A percentile compares a stretch with the other conserved stretches of the same genome.
These are phyloP conservation scores for Echeneis naucrates DNA, from an alignment of 2,797 vertebrate genomes.

Conservation along the genomic window DNA sequence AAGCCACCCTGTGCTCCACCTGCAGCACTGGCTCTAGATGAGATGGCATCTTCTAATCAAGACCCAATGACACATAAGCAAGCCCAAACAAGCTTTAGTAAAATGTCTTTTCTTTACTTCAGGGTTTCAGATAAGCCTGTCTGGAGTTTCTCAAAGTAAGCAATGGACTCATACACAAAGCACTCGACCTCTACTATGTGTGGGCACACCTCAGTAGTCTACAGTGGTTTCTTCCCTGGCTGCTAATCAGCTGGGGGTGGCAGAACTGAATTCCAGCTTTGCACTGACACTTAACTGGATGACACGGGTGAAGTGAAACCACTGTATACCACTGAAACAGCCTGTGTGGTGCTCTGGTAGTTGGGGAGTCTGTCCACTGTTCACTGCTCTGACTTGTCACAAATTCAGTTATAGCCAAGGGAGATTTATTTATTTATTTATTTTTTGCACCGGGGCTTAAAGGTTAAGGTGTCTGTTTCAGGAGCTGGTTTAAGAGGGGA, in stretches of 20 bases:
- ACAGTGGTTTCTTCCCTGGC: conserved; percentile 55
- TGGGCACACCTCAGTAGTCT: conserved; percentile 66
- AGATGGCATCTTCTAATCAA: conserved; percentile 12
- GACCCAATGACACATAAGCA: conserved; percentile 20
- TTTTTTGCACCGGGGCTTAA: conserved; percentile 67
- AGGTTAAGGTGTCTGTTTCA: conserved; percentile 48
- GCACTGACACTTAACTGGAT: background rate
- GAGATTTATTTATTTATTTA: conserved; percentile 54
- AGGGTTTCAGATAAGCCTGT: conserved; percentile 94
- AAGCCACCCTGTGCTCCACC: conserved; percentile 21
- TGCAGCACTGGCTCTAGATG: conserved; percentile 23
- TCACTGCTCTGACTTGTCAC: conserved; percentile 76
- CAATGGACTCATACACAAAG: conserved; percentile 68
- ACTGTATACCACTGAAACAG: conserved; percentile 67
- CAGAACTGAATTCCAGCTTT: background rate
- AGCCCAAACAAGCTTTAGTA: conserved; percentile 66
- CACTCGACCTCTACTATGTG: conserved; percentile 67
- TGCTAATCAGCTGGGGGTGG: conserved; percentile 8
- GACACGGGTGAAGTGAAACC: conserved; percentile 47
- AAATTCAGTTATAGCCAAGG: conserved; percentile 52
- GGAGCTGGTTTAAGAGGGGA: conserved; percentile 53
- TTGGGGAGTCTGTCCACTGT: conserved; percentile 85
- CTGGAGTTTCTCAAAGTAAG: conserved; percentile 91
- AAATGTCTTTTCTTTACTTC: conserved; percentile 86
- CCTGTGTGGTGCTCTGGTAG: conserved; percentile 82